Percentiles rank a stretch among this genome's conserved stretches.
Conservation (phyloP, 2,888 invertebrate species). For the Onchidella celtica region DNA sequence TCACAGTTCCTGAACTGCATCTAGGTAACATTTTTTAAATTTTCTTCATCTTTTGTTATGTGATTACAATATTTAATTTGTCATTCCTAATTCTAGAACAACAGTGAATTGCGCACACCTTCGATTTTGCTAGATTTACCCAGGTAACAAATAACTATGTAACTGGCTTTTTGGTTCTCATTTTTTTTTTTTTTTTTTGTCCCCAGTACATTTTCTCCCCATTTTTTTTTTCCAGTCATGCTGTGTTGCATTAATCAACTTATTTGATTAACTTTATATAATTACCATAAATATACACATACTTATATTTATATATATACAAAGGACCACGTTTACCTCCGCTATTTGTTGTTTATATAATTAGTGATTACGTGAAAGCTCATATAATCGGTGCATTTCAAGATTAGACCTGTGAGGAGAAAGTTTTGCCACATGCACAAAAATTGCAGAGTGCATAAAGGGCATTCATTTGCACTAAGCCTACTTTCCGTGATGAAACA, state of each 20-base stretch:
- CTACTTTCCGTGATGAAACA: no score
- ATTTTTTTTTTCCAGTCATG: constrained; percentile 26
- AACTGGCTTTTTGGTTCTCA: background rate
- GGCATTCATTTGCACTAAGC: no score
- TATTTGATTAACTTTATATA: constrained; percentile 45
- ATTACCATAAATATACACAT: constrained; percentile 47
- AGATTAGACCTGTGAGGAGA: constrained; percentile 18
- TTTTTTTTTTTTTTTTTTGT: constrained; percentile 10
- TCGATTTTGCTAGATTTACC: constrained; percentile 4
- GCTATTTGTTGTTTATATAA: constrained; percentile 44
- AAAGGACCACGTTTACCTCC: constrained; percentile 52
- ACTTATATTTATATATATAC: constrained; percentile 51
- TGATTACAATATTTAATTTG: constrained; percentile 7
- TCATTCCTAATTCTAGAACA: constrained; percentile 21
- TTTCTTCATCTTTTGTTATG: no score
- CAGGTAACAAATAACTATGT: background rate
- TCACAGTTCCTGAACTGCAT: no score
- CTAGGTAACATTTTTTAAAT: no score
- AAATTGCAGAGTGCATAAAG: no score
- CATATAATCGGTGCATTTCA: constrained; percentile 46
- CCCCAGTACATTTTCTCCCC: constrained; percentile 15
- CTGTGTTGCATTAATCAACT: constrained; percentile 44
- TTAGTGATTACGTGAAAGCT: constrained; percentile 36
- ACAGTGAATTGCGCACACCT: background rate
- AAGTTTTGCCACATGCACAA: constrained; percentile 32